phyloP scores from a whole-genome alignment of 2,113 vertebrate genomes.

The Pelodiscus sinensis region DNA sequence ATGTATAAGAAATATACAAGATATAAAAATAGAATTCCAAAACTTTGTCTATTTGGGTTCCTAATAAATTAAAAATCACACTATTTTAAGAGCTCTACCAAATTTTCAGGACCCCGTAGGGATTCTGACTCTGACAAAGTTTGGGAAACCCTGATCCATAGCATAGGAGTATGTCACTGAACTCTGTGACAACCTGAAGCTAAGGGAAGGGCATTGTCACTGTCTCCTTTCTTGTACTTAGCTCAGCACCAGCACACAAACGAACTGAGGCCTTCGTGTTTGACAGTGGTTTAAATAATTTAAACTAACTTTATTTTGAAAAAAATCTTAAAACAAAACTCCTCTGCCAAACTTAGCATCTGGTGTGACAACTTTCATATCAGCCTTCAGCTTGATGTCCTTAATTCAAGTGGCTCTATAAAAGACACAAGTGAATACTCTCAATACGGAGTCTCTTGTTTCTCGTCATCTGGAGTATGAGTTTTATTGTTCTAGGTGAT shows the following conservation, averaged over 20 bases:
- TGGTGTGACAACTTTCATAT: conserved; percentile 11
- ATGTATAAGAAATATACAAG: no score
- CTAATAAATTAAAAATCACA: no score
- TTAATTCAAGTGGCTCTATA: conserved; percentile 2
- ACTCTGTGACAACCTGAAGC: neutral
- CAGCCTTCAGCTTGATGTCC: conserved; percentile 9
- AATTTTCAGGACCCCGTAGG: no score
- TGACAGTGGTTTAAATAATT: neutral
- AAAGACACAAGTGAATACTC: conserved; percentile 17
- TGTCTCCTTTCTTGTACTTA: neutral
- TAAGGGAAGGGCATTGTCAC: accelerated
- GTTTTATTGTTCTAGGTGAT: conserved; percentile 70
- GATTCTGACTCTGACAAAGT: no score
- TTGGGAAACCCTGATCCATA: neutral
- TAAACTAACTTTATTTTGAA: neutral
- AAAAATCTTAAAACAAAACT: neutral
- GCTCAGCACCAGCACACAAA: neutral
- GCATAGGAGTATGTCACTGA: neutral
- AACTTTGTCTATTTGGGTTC: no score
- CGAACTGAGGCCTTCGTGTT: accelerated
- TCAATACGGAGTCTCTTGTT: conserved; percentile 34
- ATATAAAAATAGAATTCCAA: no score
- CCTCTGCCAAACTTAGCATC: conserved; percentile 4
- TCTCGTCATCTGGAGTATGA: conserved; percentile 45
- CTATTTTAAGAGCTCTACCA: no score